Conservation (phyloP, 1,140 invertebrate species). For the Caenorhabditis tropicalis region DNA sequence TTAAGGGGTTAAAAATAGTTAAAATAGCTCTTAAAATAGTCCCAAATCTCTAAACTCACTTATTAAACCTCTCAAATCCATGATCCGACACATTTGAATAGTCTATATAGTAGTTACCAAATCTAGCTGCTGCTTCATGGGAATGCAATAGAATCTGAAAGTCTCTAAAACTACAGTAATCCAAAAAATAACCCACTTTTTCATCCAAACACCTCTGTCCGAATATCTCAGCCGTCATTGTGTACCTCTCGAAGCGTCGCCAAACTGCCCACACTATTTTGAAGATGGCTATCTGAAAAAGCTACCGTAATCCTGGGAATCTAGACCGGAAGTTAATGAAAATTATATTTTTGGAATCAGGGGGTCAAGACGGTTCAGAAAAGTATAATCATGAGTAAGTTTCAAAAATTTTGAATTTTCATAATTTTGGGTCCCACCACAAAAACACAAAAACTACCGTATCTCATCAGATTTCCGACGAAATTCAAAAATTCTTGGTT, state of each 20-base stretch:
- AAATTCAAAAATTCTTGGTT: no score
- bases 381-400: no score
- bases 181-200: not conserved
- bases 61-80: not conserved
- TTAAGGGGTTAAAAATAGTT: no score
- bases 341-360: not conserved
- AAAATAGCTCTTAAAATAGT: no score
- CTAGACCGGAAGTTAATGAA: not conserved
- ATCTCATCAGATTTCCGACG: no score
- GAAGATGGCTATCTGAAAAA: conserved; percentile 16
- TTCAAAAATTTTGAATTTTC: no score
- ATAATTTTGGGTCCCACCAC: no score
- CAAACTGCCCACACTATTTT: conserved; percentile 25
- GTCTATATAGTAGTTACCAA: not conserved
- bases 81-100: not conserved
- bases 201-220: conserved; percentile 25
- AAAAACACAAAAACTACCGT: no score
- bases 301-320: no score
- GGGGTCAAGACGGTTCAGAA: no score
- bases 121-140: not conserved
- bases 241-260: conserved; percentile 12
- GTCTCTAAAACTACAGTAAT: not conserved
- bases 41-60: no score
- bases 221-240: not conserved
- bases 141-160: not conserved